Base-by-base conservation (phyloP, 2,113 vertebrate species). In the Phylloscopus trochilus region DNA sequence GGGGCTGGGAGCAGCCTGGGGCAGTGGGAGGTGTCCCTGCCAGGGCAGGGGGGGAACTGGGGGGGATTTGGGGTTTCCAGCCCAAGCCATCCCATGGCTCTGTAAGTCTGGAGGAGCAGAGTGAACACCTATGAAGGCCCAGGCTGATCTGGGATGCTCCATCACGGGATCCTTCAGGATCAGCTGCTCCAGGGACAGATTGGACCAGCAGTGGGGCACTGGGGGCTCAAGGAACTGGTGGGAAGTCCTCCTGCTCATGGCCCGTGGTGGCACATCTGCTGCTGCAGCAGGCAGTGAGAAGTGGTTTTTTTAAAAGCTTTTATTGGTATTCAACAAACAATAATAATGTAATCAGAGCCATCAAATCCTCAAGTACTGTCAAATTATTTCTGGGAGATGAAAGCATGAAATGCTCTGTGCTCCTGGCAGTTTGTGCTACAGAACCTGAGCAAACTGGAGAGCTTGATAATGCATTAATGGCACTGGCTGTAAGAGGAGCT, bases 371-470 rank as follows among this genome's bases (percentile, higher is more conserved):
- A 75, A 91, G 82, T n/a, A 28, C 77, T 95, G 89, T 82, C 91
- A 93, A 64, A 87, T 95, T 87, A 73, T 76, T 93, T 81, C 91
- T 87, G 87, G 70, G 41, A 95, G 70, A 79, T 85, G 93, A 91
- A 95, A 89, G 94, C 78, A 17, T 58, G 66, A 68, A 72, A 51
- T 35, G n/a, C 58, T 89, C 28, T 73, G 66, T 76, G 90, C 77
- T 95, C 6, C 77, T 91, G 87, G 81, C 87, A 73, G 81, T 31
- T 59, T 83, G 75, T 72, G 73, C 58, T 82, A 13, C 67, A 73
- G 81, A 56, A 41, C 31, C 33, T 10, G 91, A 84, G 73, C 87
- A 85, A 89, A 72, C 23, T 4, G 41, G 21, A 13, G 56, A 33
- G 77, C 70, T 60, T 79, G 78, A 56, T 89, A 55, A 70, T 4